Evolutionary conservation across 2,888 invertebrate species (phyloP), one percentile per base, ranked within the genome.

Genomic region (Papilio demoleus): DNA sequence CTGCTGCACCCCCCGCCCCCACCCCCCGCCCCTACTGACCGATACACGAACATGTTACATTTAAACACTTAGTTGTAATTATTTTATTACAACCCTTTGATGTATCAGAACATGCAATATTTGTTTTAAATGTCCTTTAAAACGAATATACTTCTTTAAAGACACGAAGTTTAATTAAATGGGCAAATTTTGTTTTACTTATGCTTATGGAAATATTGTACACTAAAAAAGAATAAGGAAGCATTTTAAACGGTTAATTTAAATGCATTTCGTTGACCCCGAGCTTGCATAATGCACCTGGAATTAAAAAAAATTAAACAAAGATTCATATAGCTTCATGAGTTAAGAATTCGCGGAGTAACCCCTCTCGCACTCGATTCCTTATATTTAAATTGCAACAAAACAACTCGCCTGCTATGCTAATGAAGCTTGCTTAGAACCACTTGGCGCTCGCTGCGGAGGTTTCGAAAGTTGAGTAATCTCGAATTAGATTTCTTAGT

Each of bases 1-100:
- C 88, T 88, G 81, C 80, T 90, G 89, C 92, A 90, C 89, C 90
- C 88, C 83, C 83, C n/a, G n/a, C n/a, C n/a, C n/a, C n/a, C n/a
- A n/a, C n/a, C n/a, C n/a, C n/a, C n/a, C n/a, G n/a, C 40, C 14
- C 40, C 81, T 86, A 81, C 82, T 83, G 78, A 74, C 77, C 77
- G 76, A 77, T 79, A 76, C 78, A 77, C 73, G 59, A 72, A 65
- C 63, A 67, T 72, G 74, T 73, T 68, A 71, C 65, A 71, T 67
- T 72, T 73, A 62, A 47, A 56, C 27, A 17, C 36, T 68, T 59
- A 65, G 47, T 17, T 31, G 6, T 56, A 62, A 67, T 50, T 45
- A 40, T 38, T 50, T 47, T 40, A 40, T 38, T 24, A 59, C 12
- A 59, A 22, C 36, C 9, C 8, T 8, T n/a, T 45, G 8, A 19